Conservation (phyloP, 1,140 invertebrate species). For the Spodoptera frugiperda region DNA sequence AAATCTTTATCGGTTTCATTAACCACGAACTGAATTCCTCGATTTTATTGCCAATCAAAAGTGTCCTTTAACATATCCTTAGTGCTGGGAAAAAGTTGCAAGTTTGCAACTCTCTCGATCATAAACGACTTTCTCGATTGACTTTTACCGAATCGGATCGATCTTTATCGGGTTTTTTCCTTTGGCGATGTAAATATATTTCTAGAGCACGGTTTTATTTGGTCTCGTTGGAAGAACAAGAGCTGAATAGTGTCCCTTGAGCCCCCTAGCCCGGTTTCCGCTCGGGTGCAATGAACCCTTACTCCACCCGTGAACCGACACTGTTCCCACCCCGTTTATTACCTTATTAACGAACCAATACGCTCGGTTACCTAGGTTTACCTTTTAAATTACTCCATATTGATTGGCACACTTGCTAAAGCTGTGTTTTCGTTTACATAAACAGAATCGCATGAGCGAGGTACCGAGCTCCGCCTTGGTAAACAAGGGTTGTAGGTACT, state of each 20-base stretch:
- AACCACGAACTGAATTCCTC: neutral
- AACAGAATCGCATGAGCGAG: neutral
- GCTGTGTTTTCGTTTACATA: constrained; percentile 3
- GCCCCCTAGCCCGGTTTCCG: constrained; percentile 43
- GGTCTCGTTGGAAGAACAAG: constrained; percentile 40
- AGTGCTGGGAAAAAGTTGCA: neutral
- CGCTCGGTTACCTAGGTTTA: constrained; percentile 29
- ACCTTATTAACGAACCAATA: constrained; percentile 59
- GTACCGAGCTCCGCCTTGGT: neutral
- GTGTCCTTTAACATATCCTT: neutral
- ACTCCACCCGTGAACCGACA: neutral
- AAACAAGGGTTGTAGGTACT: neutral
- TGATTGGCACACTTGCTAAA: constrained; percentile 27
- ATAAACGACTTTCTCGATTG: neutral
- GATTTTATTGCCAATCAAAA: constrained; percentile 11
- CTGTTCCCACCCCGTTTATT: constrained; percentile 56
- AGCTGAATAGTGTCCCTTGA: constrained; percentile 1
- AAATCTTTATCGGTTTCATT: neutral
- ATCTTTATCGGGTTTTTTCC: neutral
- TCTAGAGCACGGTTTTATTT: constrained; percentile 48
- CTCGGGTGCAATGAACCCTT: constrained; percentile 48
- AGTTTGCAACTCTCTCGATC: neutral
- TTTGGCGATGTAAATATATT: constrained; percentile 13
- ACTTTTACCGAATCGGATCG: neutral
- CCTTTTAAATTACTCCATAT: constrained; percentile 11